phyloP scores from a whole-genome alignment of 2,113 vertebrate genomes.

The Pterocles orientalis region DNA sequence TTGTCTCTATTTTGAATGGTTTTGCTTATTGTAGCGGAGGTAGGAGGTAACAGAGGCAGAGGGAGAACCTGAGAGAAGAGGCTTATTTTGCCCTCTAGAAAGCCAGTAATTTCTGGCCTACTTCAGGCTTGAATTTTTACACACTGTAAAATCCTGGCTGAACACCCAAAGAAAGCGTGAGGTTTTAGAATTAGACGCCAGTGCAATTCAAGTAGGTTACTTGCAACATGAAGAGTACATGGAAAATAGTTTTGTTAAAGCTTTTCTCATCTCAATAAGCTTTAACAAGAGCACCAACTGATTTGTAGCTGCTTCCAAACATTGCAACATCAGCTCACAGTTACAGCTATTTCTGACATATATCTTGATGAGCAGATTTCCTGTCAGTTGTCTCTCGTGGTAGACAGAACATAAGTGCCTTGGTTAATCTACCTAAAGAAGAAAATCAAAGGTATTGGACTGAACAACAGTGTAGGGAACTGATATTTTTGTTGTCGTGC shows the following conservation, averaged over 20 bases:
- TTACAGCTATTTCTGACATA: not conserved
- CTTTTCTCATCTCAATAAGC: not conserved
- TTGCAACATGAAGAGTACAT: not conserved
- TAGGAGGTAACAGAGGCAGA: not conserved
- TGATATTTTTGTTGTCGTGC: not conserved
- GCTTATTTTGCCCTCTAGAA: not conserved
- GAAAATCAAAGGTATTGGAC: not conserved
- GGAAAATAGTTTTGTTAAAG: not conserved
- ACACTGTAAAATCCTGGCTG: not conserved
- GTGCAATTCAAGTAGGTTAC: not conserved
- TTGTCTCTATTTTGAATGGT: not conserved
- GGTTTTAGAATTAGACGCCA: not conserved
- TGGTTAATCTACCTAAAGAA: not conserved
- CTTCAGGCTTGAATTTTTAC: not conserved
- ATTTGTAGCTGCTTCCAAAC: not conserved
- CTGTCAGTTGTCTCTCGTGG: not conserved
- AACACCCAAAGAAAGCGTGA: not conserved
- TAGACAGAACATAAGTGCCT: not conserved
- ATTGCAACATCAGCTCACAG: not conserved
- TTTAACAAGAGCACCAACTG: not conserved
- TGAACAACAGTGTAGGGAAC: accelerated
- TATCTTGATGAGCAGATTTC: slow-evolving; percentile 1
- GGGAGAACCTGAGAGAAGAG: not conserved
- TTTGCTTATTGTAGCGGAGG: not conserved
- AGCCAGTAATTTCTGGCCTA: not conserved